A percentile compares a stretch with the other conserved stretches of the same genome.
Evolutionary conservation across 1,140 invertebrate genomes (phyloP).

Genomic region (Drosophila mojavensis): DNA sequence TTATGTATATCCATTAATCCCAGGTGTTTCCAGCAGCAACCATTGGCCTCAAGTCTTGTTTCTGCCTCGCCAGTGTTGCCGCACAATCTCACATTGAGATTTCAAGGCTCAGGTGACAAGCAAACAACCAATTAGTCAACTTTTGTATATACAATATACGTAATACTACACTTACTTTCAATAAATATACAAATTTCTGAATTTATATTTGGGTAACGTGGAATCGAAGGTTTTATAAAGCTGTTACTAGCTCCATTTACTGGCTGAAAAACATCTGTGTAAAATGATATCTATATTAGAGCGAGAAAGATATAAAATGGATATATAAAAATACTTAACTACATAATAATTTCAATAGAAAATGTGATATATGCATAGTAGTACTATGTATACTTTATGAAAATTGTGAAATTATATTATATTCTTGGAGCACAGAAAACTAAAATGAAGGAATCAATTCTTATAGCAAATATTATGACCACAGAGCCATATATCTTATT

Average conservation of each 20-base stretch:
- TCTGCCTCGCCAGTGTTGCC: slow-evolving; percentile 16
- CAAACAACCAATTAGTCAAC: slow-evolving; percentile 29
- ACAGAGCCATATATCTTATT: too few relatives aligned
- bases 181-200: background rate
- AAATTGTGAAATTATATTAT: too few relatives aligned
- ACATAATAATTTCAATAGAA: too few relatives aligned
- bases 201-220: background rate
- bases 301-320: background rate
- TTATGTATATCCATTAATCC: slow-evolving; percentile 13
- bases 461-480: too few relatives aligned
- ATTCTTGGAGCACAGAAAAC: too few relatives aligned
- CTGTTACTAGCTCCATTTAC: too few relatives aligned
- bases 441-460: too few relatives aligned
- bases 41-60: slow-evolving; percentile 27
- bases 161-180: slow-evolving; percentile 4
- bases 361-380: too few relatives aligned
- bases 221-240: too few relatives aligned
- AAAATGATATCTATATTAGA: background rate
- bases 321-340: too few relatives aligned
- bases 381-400: too few relatives aligned
- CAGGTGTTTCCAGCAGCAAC: slow-evolving; percentile 21
- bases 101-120: slow-evolving; percentile 21
- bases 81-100: slow-evolving; percentile 3
- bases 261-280: background rate
- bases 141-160: slow-evolving; percentile 2